phyloP scores from a whole-genome alignment of 2,888 invertebrate genomes.

The Pelosia muscerda region DNA sequence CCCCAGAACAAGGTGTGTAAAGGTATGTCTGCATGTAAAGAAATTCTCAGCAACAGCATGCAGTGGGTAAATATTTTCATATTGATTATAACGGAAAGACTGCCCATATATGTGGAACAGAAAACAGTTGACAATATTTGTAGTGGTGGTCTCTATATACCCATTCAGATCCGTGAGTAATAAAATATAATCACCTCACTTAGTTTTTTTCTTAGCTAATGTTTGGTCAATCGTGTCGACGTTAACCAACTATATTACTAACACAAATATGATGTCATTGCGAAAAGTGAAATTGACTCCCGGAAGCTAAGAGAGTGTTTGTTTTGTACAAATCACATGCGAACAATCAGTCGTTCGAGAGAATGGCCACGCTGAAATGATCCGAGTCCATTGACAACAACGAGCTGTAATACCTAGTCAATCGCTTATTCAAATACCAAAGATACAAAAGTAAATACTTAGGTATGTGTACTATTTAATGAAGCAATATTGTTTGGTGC shows the following conservation, averaged over 20 bases:
- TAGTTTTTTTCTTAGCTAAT: conserved; percentile 7
- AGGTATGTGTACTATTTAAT: conserved; percentile 24
- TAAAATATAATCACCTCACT: neutral
- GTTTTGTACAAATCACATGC: conserved; percentile 45
- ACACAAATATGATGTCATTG: conserved; percentile 49
- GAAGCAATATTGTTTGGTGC: conserved; percentile 3
- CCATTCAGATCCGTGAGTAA: neutral
- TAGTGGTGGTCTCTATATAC: neutral
- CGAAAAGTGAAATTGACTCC: conserved; percentile 65
- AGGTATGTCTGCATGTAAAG: neutral
- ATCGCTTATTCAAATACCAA: conserved; percentile 35
- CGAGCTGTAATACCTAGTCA: conserved; percentile 29
- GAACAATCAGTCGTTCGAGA: conserved; percentile 48
- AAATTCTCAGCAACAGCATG: neutral
- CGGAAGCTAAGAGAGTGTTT: conserved; percentile 47
- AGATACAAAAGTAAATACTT: conserved; percentile 27
- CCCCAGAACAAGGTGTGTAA: neutral
- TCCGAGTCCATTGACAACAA: conserved; percentile 47
- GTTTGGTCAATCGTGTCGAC: conserved; percentile 34
- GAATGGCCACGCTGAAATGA: conserved; percentile 49
- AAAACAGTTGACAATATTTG: neutral
- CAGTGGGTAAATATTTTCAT: neutral
- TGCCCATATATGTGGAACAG: neutral
- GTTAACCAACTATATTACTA: conserved; percentile 38
- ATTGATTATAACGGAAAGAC: too few relatives aligned